A percentile compares a stretch with the other conserved stretches of the same genome.
phyloP scores from a whole-genome alignment of 1,140 invertebrate species.

The Trinorchestia longiramus region DNA sequence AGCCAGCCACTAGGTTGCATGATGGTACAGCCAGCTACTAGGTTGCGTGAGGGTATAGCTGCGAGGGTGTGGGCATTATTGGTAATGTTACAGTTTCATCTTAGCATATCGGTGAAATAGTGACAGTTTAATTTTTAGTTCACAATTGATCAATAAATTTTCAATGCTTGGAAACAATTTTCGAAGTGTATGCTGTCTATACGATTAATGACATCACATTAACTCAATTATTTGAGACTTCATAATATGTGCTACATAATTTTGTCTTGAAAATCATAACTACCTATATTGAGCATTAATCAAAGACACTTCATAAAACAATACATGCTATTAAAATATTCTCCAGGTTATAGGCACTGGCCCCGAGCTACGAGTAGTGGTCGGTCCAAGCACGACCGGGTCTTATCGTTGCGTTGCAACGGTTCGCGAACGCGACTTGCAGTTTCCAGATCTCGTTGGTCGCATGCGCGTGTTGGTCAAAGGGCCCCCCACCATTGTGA shows the following conservation, averaged over 20 bases:
- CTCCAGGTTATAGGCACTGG: slow-evolving; percentile 60
- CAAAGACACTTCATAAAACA: too few relatives aligned
- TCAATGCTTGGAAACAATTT: too few relatives aligned
- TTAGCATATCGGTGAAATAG: too few relatives aligned
- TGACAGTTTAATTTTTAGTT: too few relatives aligned
- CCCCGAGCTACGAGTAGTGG: slow-evolving; percentile 52
- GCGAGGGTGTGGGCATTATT: neutral
- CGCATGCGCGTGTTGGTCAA: slow-evolving; percentile 63
- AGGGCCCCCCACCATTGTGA: slow-evolving; percentile 88
- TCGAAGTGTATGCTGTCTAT: too few relatives aligned
- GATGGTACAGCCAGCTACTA: neutral
- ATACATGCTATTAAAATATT: neutral
- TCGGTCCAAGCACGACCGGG: slow-evolving; percentile 58
- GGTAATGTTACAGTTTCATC: too few relatives aligned
- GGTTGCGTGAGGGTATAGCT: neutral
- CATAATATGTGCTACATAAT: too few relatives aligned
- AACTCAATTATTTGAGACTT: too few relatives aligned
- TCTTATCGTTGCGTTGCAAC: slow-evolving; percentile 60
- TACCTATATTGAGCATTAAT: too few relatives aligned
- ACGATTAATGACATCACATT: too few relatives aligned
- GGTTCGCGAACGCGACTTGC: slow-evolving; percentile 58
- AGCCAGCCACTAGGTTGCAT: neutral
- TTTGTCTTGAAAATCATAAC: too few relatives aligned
- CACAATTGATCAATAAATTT: too few relatives aligned
- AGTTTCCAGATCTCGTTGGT: slow-evolving; percentile 63